phyloP scores from a whole-genome alignment of 2,797 vertebrate genomes.

The Bryconaethiops microstoma region DNA sequence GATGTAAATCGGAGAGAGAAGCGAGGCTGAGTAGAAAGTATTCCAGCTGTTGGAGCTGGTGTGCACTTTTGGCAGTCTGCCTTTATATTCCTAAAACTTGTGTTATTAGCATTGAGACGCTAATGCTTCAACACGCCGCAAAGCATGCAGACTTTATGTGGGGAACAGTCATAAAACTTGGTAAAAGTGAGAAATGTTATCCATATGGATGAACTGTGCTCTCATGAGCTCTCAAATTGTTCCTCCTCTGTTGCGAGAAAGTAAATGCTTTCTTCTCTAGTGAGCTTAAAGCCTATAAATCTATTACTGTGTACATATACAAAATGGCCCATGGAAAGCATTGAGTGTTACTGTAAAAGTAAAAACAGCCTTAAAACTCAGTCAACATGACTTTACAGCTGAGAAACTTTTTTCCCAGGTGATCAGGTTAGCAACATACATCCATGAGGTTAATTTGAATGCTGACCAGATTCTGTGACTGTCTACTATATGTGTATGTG shows the following conservation, averaged over 20 bases:
- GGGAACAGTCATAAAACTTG: not conserved
- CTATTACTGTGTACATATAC: not conserved
- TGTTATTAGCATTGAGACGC: not conserved
- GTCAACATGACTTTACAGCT: not conserved
- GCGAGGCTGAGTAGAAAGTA: conserved; percentile 8
- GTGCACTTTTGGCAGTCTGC: not conserved
- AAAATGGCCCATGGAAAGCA: not conserved
- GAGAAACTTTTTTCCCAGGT: not conserved
- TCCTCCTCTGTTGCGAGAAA: not conserved
- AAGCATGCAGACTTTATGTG: not conserved
- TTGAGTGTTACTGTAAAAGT: not conserved
- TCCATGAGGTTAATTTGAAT: not conserved
- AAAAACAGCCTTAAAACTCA: not conserved
- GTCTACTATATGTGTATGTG: no score
- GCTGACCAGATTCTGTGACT: no score
- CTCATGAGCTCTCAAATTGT: not conserved
- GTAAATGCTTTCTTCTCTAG: not conserved
- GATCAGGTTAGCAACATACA: not conserved
- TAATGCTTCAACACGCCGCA: not conserved
- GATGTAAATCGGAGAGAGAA: conserved; percentile 24
- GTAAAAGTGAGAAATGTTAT: not conserved
- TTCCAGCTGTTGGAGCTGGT: not conserved
- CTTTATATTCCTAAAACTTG: conserved; percentile 6
- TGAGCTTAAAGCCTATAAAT: not conserved
- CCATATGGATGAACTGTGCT: not conserved